Percentiles rank a stretch among this genome's conserved stretches.
Evolutionary conservation across 2,888 invertebrate species (phyloP).

Genomic region (Periphyllus acericola): DNA sequence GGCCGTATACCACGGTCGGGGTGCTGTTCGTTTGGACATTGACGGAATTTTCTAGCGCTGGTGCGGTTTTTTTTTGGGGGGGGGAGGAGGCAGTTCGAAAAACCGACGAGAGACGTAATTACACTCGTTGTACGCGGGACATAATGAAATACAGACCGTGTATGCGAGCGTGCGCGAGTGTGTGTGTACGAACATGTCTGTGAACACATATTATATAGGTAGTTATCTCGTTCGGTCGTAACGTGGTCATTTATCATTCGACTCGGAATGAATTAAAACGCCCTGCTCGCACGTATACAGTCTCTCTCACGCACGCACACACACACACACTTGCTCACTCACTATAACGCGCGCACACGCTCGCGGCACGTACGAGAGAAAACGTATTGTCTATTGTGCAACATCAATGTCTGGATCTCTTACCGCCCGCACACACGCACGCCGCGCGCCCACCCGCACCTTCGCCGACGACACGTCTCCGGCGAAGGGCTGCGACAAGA

Average conservation of each 20-base stretch:
- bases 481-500: not conserved
- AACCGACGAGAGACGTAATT: not conserved
- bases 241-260: constrained; percentile 43
- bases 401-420: not conserved
- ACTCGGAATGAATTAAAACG: constrained; percentile 39
- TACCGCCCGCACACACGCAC: not conserved
- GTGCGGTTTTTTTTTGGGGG: not conserved
- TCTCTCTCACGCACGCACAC: not conserved
- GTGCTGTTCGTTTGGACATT: not conserved
- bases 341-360: too few species aligned
- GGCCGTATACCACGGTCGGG: not conserved
- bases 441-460: not conserved
- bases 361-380: not conserved
- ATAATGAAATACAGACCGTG: not conserved
- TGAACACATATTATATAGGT: not conserved
- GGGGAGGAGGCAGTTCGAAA: not conserved
- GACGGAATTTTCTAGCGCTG: not conserved
- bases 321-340: too few species aligned
- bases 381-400: constrained; percentile 21
- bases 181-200: not conserved
- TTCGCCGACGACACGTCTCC: not conserved
- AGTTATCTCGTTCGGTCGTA: not conserved
- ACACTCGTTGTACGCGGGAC: not conserved
- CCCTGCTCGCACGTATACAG: not conserved
- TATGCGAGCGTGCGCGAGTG: not conserved